Evolutionary conservation across 2,888 invertebrate genomes (phyloP).

Genomic region (Mactromeris polynyma): DNA sequence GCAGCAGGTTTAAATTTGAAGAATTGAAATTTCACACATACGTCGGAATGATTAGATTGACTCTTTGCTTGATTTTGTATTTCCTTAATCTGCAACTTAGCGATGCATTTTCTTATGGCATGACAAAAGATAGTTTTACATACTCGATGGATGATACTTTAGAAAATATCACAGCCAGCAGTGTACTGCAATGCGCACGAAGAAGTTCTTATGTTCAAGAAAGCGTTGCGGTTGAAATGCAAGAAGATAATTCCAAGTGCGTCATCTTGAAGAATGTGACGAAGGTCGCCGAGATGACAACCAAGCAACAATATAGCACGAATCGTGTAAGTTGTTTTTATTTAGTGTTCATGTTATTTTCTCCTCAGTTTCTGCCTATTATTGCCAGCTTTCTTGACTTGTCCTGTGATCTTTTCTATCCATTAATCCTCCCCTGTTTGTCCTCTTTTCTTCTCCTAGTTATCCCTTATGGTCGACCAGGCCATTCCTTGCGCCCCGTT

Average conservation of each 20-base stretch:
- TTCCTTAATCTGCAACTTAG: background rate
- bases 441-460: no score
- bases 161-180: background rate
- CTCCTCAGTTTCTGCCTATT: no score
- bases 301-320: background rate
- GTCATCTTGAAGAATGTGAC: background rate
- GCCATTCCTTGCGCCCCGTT: no score
- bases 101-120: background rate
- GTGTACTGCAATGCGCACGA: background rate
- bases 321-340: background rate
- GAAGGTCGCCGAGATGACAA: background rate
- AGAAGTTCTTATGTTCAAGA: background rate
- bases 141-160: background rate
- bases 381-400: no score
- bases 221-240: background rate
- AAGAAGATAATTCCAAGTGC: background rate
- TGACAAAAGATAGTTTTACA: background rate
- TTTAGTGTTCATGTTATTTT: no score
- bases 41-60: no score
- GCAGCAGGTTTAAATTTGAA: no score
- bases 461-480: no score
- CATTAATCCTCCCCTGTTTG: no score
- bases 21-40: no score
- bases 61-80: background rate
- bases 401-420: no score